Percentiles rank a stretch among this genome's conserved stretches.
phyloP scores from a whole-genome alignment of 2,888 invertebrate genomes.

The Agrochola circellaris region DNA sequence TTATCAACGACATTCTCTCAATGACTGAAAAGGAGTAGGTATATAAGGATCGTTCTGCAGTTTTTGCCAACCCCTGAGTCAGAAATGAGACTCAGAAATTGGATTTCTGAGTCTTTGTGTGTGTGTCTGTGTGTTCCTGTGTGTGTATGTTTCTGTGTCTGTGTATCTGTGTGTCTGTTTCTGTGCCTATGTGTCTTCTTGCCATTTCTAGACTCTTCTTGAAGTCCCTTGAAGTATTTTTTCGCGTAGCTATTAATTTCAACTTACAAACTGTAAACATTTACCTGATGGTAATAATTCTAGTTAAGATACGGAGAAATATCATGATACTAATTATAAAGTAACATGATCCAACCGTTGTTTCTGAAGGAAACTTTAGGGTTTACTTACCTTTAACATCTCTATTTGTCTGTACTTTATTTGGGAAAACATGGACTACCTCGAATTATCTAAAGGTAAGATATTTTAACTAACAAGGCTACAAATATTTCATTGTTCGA shows the following conservation, averaged over 20 bases:
- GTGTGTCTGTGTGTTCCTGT: too few relatives aligned
- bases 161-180: too few relatives aligned
- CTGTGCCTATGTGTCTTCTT: too few relatives aligned
- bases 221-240: not conserved
- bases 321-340: slow-evolving; percentile 59
- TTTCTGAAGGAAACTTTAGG: slow-evolving; percentile 54
- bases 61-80: too few relatives aligned
- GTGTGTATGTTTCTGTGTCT: too few relatives aligned
- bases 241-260: not conserved
- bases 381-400: slow-evolving; percentile 39
- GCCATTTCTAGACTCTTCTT: too few relatives aligned
- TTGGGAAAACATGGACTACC: slow-evolving; percentile 8
- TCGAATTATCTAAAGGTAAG: not conserved
- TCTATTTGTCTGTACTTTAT: slow-evolving; percentile 24
- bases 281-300: slow-evolving; percentile 3
- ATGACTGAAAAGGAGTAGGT: too few relatives aligned
- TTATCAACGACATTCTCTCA: not conserved
- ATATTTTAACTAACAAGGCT: not conserved
- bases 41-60: too few relatives aligned
- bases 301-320: not conserved
- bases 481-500: not conserved
- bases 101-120: too few relatives aligned
- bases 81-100: too few relatives aligned
- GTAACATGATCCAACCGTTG: slow-evolving; percentile 49
- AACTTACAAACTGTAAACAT: not conserved